A percentile compares a stretch with the other conserved stretches of the same genome.
These are phyloP conservation scores for Malurus melanocephalus DNA, from an alignment of 2,113 vertebrate species.

Conservation along the genomic window DNA sequence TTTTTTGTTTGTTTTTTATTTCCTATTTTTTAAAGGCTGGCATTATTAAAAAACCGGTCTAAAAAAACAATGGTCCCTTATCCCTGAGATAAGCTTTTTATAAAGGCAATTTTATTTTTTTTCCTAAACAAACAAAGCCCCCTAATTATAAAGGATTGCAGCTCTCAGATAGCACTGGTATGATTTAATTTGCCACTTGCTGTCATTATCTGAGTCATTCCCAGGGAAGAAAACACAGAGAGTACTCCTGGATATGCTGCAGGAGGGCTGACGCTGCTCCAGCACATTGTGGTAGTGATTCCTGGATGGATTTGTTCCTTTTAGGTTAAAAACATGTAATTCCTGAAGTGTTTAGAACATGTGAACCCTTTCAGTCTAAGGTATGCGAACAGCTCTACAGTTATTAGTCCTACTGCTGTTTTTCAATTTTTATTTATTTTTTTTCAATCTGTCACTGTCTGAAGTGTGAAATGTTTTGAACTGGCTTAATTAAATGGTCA, in stretches of 20 bases:
- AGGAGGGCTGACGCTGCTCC: not conserved
- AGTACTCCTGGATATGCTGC: not conserved
- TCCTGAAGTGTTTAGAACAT: not conserved
- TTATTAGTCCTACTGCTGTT: not conserved
- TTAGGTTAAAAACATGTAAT: not conserved
- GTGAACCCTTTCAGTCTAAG: not conserved
- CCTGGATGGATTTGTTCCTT: not conserved
- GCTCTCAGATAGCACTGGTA: constrained; percentile 27
- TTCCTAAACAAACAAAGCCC: not conserved
- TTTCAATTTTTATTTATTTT: not conserved
- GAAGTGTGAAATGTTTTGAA: not conserved
- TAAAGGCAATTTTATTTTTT: not conserved
- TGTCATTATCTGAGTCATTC: constrained; percentile 39
- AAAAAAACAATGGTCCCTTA: constrained; percentile 13
- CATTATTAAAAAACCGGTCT: constrained; percentile 14
- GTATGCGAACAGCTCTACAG: not conserved
- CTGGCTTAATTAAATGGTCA: not conserved
- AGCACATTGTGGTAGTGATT: not conserved
- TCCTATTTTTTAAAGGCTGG: not conserved
- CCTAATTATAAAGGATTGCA: constrained; percentile 43
- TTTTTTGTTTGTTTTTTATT: not conserved
- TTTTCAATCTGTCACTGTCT: not conserved
- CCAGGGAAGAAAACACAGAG: not conserved
- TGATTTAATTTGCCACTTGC: constrained; percentile 53
- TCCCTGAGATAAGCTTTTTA: constrained; percentile 18